phyloP scores from a whole-genome alignment of 2,888 invertebrate species.

The Drosophila emarginata region DNA sequence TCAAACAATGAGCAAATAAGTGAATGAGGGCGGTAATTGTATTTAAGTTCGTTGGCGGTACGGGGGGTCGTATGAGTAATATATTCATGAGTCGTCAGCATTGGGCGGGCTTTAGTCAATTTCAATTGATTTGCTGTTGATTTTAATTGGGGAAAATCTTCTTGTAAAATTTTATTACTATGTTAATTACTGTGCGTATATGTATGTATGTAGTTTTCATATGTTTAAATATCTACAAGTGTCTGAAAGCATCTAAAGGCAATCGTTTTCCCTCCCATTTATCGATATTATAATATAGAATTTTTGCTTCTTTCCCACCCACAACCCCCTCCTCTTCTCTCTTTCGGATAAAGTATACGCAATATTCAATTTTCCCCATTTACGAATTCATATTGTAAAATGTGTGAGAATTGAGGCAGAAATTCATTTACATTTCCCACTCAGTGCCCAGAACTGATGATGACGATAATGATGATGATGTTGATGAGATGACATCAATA shows the following conservation, averaged over 20 bases:
- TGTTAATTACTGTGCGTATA: neutral
- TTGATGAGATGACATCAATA: conserved; percentile 65
- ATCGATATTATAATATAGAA: neutral
- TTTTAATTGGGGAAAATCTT: conserved; percentile 6
- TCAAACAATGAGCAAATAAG: conserved; percentile 18
- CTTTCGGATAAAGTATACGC: neutral
- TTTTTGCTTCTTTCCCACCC: no score
- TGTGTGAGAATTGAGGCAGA: conserved; percentile 68
- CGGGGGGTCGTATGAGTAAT: neutral
- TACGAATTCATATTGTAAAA: conserved; percentile 69
- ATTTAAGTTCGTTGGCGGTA: neutral
- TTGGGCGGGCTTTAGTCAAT: neutral
- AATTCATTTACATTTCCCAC: conserved; percentile 66
- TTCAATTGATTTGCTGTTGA: conserved; percentile 13
- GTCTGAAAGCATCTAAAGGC: neutral
- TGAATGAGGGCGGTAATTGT: conserved; percentile 10
- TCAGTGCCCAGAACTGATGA: conserved; percentile 16
- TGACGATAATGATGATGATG: conserved; percentile 8
- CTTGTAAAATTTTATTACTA: neutral
- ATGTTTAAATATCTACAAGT: neutral
- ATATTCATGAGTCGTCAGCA: neutral
- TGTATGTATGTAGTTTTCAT: neutral
- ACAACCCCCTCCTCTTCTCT: neutral
- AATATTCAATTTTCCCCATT: conserved; percentile 38
- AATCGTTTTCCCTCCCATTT: neutral